phyloP scores from a whole-genome alignment of 2,888 invertebrate species.

The Oxytorus armatus region DNA sequence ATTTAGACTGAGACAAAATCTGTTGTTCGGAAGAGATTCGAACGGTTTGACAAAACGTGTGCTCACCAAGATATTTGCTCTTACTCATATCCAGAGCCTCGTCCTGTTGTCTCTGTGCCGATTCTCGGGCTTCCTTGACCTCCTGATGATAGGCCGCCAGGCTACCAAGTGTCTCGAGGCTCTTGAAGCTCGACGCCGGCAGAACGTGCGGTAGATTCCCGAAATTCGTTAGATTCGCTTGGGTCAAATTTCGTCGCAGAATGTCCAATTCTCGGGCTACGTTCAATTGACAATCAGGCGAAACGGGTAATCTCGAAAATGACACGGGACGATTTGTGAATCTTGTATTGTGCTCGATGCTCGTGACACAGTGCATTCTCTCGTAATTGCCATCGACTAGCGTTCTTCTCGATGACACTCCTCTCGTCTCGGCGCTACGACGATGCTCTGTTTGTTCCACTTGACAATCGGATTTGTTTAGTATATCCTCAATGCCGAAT shows the following conservation, averaged over 20 bases:
- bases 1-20: too few relatives aligned
- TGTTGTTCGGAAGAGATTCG: background rate
- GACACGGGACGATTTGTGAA: slow-evolving; percentile 52
- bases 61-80: slow-evolving; percentile 81
- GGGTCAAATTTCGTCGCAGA: slow-evolving; percentile 79
- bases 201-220: slow-evolving; percentile 69
- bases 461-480: slow-evolving; percentile 75
- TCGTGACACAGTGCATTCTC: slow-evolving; percentile 75
- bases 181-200: slow-evolving; percentile 73
- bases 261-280: slow-evolving; percentile 80
- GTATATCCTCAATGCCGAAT: slow-evolving; percentile 83
- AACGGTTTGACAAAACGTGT: background rate
- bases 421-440: slow-evolving; percentile 66
- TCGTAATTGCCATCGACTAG: slow-evolving; percentile 70
- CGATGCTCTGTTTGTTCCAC: slow-evolving; percentile 70
- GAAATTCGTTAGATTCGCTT: slow-evolving; percentile 78
- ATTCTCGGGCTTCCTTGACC: slow-evolving; percentile 75
- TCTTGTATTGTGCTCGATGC: slow-evolving; percentile 68
- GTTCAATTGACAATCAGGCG: slow-evolving; percentile 75
- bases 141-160: slow-evolving; percentile 73
- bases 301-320: slow-evolving; percentile 74
- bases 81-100: slow-evolving; percentile 84
- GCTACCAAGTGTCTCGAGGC: slow-evolving; percentile 75
- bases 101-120: slow-evolving; percentile 81
- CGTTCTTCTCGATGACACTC: slow-evolving; percentile 76